A percentile compares a stretch with the other conserved stretches of the same genome.
phyloP scores from a whole-genome alignment of 2,888 invertebrate genomes.

The Altica lythri region DNA sequence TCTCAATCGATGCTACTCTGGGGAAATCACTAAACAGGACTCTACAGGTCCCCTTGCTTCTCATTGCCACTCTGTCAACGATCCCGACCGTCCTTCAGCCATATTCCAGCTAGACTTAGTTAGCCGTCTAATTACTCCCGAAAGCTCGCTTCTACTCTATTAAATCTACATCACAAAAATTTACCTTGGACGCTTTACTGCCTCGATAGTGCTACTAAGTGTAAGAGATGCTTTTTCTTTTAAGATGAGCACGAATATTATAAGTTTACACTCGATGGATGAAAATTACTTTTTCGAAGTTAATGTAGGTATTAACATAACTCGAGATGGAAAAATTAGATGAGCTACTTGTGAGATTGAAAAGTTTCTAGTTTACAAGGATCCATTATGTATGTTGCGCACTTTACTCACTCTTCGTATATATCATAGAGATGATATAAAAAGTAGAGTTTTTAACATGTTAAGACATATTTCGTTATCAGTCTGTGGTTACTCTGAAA shows the following conservation, averaged over 20 bases:
- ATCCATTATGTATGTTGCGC: no score
- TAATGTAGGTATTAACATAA: slow-evolving; percentile 10
- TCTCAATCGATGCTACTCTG: slow-evolving; percentile 56
- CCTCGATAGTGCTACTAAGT: slow-evolving; percentile 22
- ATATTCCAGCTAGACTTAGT: slow-evolving; percentile 44
- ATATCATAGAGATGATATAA: no score
- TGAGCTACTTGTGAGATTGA: background rate
- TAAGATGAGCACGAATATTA: slow-evolving; percentile 7
- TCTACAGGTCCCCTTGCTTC: slow-evolving; percentile 39
- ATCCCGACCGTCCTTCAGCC: slow-evolving; percentile 42
- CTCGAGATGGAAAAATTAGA: background rate
- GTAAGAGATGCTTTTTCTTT: slow-evolving; percentile 14
- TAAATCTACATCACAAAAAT: slow-evolving; percentile 42
- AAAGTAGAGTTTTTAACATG: no score
- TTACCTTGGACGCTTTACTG: slow-evolving; percentile 26
- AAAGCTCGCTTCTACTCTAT: slow-evolving; percentile 42
- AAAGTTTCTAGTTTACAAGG: no score
- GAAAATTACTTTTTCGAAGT: slow-evolving; percentile 6
- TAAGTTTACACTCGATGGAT: slow-evolving; percentile 4
- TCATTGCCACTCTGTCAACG: slow-evolving; percentile 42
- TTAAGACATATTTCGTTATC: no score
- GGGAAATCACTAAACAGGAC: slow-evolving; percentile 57
- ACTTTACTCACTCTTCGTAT: no score
- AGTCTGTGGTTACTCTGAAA: no score
- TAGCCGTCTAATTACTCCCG: slow-evolving; percentile 48